These are phyloP conservation scores for Stenoptilia bipunctidactyla DNA, from an alignment of 2,888 invertebrate genomes.

Conservation along the genomic window DNA sequence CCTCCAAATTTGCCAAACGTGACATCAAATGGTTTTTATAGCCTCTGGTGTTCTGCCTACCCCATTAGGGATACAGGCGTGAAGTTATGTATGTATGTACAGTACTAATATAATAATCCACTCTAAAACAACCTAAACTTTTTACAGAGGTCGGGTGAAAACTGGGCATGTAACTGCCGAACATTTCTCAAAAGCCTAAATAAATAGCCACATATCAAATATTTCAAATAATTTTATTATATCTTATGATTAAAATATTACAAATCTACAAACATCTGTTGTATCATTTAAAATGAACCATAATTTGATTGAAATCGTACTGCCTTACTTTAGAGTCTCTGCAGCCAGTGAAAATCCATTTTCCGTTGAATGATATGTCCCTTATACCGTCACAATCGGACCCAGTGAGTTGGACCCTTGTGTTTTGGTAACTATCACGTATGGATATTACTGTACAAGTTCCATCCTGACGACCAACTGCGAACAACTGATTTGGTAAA, in stretches of 20 bases:
- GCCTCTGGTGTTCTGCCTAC: too few relatives aligned
- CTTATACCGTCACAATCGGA: constrained; percentile 79
- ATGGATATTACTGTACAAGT: constrained; percentile 67
- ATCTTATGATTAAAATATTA: not conserved
- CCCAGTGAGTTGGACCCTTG: constrained; percentile 74
- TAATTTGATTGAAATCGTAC: constrained; percentile 68
- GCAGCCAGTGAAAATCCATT: constrained; percentile 73
- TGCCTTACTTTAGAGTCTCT: constrained; percentile 75
- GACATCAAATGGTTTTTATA: too few relatives aligned
- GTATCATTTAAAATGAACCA: constrained; percentile 54
- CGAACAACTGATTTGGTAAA: constrained; percentile 60
- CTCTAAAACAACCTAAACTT: too few relatives aligned
- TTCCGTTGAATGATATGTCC: constrained; percentile 70
- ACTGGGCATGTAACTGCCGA: too few relatives aligned
- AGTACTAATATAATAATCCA: too few relatives aligned
- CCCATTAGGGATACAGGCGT: too few relatives aligned
- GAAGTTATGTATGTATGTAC: too few relatives aligned
- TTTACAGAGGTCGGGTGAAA: too few relatives aligned
- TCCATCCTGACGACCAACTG: constrained; percentile 75
- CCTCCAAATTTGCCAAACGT: too few relatives aligned
- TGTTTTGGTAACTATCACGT: constrained; percentile 31
- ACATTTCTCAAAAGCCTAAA: too few relatives aligned
- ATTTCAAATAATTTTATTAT: too few relatives aligned
- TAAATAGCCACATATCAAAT: too few relatives aligned
- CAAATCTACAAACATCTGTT: not conserved